These are phyloP conservation scores for Pocillopora verrucosa DNA, from an alignment of 64 coral and sea anemone genomes.

Conservation along the genomic window DNA sequence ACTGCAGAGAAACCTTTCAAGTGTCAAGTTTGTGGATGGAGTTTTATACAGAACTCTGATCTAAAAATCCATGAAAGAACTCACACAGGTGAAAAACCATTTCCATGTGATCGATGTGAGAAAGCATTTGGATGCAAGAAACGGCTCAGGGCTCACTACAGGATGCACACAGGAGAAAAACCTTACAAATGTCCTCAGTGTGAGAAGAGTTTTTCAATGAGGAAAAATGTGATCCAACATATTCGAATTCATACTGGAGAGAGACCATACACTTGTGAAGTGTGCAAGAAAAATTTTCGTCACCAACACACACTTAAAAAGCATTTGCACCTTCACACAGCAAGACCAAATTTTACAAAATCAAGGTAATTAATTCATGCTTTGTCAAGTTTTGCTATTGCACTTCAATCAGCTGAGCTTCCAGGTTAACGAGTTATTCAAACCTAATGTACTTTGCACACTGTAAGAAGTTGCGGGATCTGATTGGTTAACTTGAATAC, in stretches of 20 bases:
- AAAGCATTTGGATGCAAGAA: conserved; percentile 37
- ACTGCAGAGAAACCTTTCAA: conserved; percentile 33
- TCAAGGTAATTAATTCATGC: background rate
- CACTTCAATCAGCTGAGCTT: no score
- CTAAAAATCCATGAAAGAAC: conserved; percentile 50
- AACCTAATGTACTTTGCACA: no score
- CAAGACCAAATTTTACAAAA: background rate
- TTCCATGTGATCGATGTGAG: conserved; percentile 29
- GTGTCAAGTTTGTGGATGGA: conserved; percentile 26
- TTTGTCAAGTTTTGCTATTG: background rate
- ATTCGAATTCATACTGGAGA: conserved; percentile 34
- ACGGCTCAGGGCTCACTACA: conserved; percentile 1
- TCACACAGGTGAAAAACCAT: conserved; percentile 59
- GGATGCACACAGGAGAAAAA: conserved; percentile 49
- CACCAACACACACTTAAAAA: conserved; percentile 42
- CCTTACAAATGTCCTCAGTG: conserved; percentile 37
- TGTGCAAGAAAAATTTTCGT: conserved; percentile 32
- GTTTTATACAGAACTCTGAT: conserved; percentile 27
- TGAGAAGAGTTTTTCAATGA: conserved; percentile 29
- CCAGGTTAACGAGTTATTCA: no score
- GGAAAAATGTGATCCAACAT: conserved; percentile 28
- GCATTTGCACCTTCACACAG: conserved; percentile 25
- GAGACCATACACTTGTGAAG: conserved; percentile 26
- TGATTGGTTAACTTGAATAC: no score
- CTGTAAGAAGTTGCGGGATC: no score